A percentile compares a stretch with the other conserved stretches of the same genome.
Evolutionary conservation across 2,113 vertebrate species (phyloP).

Genomic region (Dasyornis broadbenti): DNA sequence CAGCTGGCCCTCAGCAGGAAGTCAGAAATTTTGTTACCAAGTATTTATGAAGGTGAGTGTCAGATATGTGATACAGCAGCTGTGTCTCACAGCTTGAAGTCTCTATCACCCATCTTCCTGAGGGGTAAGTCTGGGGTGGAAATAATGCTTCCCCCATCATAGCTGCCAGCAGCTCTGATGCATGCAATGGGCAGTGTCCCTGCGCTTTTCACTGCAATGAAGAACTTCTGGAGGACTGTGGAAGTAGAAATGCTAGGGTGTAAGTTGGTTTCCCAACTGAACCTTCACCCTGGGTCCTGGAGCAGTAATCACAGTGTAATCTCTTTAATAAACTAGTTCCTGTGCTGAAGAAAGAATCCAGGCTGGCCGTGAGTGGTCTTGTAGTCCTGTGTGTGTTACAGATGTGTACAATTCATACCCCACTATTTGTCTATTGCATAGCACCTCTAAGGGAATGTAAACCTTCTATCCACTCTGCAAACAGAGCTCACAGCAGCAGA

Average conservation of each 20-base stretch:
- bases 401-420: fast-evolving
- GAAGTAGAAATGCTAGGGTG: not conserved
- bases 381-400: not conserved
- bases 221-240: not conserved
- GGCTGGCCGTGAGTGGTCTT: fast-evolving
- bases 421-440: not conserved
- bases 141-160: fast-evolving
- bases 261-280: not conserved
- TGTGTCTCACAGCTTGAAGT: not conserved
- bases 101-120: not conserved
- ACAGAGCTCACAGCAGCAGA: not conserved
- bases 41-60: fast-evolving
- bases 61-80: not conserved
- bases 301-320: not conserved
- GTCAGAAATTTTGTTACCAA: not conserved
- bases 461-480: not conserved
- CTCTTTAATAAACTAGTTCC: not conserved
- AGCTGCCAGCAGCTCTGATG: not conserved
- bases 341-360: not conserved
- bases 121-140: not conserved
- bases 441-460: not conserved
- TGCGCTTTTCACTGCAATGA: fast-evolving
- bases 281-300: not conserved
- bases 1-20: not conserved
- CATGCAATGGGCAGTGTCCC: not conserved